A percentile compares a stretch with the other conserved stretches of the same genome.
phyloP scores from a whole-genome alignment of 2,113 vertebrate genomes.

The Poeciliopsis occidentalis region DNA sequence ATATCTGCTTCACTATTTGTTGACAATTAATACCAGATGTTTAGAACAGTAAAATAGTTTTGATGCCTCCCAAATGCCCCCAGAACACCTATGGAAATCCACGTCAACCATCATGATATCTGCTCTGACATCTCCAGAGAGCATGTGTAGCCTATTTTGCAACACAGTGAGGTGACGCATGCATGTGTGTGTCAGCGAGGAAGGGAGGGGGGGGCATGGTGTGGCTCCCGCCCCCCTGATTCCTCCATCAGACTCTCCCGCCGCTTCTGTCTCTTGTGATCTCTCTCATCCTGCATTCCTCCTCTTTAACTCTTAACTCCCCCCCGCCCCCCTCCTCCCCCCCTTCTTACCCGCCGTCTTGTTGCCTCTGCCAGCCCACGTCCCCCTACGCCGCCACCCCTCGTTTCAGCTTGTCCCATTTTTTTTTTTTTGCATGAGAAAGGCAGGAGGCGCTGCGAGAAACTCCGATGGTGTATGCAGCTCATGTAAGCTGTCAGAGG shows the following conservation, averaged over 20 bases:
- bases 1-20: neutral
- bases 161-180: slow-evolving; percentile 72
- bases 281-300: slow-evolving; percentile 57
- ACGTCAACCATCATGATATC: slow-evolving; percentile 56
- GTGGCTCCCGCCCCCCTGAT: slow-evolving; percentile 15
- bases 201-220: slow-evolving; percentile 34
- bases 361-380: no score
- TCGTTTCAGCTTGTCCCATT: slow-evolving; percentile 5
- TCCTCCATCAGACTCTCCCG: slow-evolving; percentile 32
- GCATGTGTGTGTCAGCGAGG: slow-evolving; percentile 34
- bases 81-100: slow-evolving; percentile 59
- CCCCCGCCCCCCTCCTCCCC: neutral
- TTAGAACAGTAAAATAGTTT: slow-evolving; percentile 10
- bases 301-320: slow-evolving; percentile 55
- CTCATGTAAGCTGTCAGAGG: slow-evolving; percentile 3
- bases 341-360: no score
- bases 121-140: slow-evolving; percentile 70
- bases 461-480: slow-evolving; percentile 12
- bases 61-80: slow-evolving; percentile 10
- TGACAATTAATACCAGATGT: neutral
- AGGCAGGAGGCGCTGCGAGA: slow-evolving; percentile 18
- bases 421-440: slow-evolving; percentile 6
- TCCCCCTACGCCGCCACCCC: neutral
- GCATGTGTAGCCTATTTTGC: slow-evolving; percentile 71
- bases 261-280: slow-evolving; percentile 57